phyloP scores from a whole-genome alignment of 2,113 vertebrate genomes.

The Ivindomyrus marchei region DNA sequence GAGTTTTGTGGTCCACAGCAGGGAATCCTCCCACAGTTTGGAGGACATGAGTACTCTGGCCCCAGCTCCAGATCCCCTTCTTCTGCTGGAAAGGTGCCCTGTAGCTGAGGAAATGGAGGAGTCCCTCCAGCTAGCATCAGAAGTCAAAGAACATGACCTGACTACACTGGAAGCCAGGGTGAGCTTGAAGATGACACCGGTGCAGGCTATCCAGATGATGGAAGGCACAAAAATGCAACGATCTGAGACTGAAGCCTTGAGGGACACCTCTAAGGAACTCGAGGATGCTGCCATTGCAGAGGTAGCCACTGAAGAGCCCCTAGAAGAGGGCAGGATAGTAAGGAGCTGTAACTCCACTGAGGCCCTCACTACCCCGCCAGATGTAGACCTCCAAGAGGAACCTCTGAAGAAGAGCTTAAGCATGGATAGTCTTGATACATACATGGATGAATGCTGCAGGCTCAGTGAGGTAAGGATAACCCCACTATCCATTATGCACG shows the following conservation, averaged over 20 bases:
- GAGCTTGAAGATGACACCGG: not conserved
- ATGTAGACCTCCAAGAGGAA: constrained; percentile 39
- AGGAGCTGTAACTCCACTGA: constrained; percentile 31
- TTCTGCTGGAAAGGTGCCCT: constrained; percentile 40
- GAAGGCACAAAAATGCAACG: constrained; percentile 18
- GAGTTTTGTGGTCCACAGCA: constrained; percentile 76
- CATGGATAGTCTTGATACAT: constrained; percentile 71
- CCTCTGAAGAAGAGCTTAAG: constrained; percentile 59
- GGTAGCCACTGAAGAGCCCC: constrained; percentile 21
- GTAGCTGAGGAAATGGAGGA: constrained; percentile 39
- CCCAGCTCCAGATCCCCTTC: constrained; percentile 42
- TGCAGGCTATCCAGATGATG: not conserved
- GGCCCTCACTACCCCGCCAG: constrained; percentile 39
- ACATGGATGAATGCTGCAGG: constrained; percentile 80
- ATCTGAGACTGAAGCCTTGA: constrained; percentile 25
- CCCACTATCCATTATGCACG: not conserved
- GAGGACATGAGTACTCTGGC: constrained; percentile 54
- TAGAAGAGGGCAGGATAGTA: constrained; percentile 39
- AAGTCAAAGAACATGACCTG: not conserved
- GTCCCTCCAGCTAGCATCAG: constrained; percentile 6
- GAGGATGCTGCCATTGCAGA: constrained; percentile 24
- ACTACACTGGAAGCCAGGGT: not conserved
- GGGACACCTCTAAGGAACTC: constrained; percentile 14
- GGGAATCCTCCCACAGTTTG: constrained; percentile 73
- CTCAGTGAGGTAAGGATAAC: constrained; percentile 71